phyloP scores from a whole-genome alignment of 2,888 invertebrate genomes.

The Oligia fasciuncula region DNA sequence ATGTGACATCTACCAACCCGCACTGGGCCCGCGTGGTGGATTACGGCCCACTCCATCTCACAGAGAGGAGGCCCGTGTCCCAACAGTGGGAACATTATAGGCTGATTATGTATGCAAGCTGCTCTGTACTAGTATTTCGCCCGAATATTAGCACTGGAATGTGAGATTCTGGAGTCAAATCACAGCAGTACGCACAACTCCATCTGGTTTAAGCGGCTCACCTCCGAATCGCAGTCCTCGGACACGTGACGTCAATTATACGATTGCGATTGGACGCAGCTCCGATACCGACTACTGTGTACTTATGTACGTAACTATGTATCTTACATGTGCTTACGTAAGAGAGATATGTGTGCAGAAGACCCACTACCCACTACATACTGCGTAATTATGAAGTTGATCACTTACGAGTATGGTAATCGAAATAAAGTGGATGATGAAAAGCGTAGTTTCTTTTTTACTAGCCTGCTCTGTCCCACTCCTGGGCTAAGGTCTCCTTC shows the following conservation, averaged over 20 bases:
- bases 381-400: background rate
- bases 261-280: constrained; percentile 39
- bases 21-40: too few relatives aligned
- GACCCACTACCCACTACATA: background rate
- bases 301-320: constrained; percentile 14
- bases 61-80: too few relatives aligned
- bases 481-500: background rate
- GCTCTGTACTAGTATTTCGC: background rate
- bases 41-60: too few relatives aligned
- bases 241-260: constrained; percentile 49
- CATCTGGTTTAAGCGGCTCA: constrained; percentile 10
- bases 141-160: background rate
- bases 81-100: too few relatives aligned
- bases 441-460: background rate
- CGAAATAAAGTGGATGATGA: too few relatives aligned
- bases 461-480: background rate
- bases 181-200: background rate
- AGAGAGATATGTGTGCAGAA: constrained; percentile 17
- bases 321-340: constrained; percentile 1
- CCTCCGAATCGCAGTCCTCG: constrained; percentile 3
- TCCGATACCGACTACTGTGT: constrained; percentile 19
- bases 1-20: too few relatives aligned
- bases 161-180: background rate
- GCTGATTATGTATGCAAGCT: too few relatives aligned
- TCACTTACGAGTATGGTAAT: background rate